These are phyloP conservation scores for Lagria hirta DNA, from an alignment of 2,888 invertebrate genomes.

Conservation along the genomic window DNA sequence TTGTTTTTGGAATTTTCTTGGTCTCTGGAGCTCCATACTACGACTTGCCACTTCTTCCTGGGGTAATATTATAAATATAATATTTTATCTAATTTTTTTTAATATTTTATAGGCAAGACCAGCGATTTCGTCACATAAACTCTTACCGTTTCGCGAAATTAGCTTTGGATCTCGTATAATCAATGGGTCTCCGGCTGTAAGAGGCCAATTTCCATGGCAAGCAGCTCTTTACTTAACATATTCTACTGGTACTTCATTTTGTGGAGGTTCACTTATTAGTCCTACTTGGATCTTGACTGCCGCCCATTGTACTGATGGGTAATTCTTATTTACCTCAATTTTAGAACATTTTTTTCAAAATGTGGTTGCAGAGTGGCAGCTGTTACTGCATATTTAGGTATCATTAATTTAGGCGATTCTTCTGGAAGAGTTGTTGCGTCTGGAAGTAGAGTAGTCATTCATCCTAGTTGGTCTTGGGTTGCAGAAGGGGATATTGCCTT, in stretches of 20 bases:
- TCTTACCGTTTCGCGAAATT: slow-evolving; percentile 8
- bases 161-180: slow-evolving; percentile 8
- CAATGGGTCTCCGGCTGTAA: slow-evolving; percentile 2
- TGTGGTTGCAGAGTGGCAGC: slow-evolving; percentile 5
- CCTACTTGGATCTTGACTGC: slow-evolving; percentile 2
- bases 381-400: slow-evolving; percentile 6
- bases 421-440: slow-evolving; percentile 1
- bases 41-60: too few relatives aligned
- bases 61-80: too few relatives aligned
- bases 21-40: too few relatives aligned
- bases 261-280: slow-evolving; percentile 11
- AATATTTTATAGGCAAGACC: slow-evolving; percentile 6
- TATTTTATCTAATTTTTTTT: too few relatives aligned
- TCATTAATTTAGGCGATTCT: slow-evolving; percentile 1
- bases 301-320: slow-evolving; percentile 4
- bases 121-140: background rate
- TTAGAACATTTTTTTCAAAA: background rate
- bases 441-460: slow-evolving; percentile 6
- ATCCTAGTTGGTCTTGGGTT: slow-evolving; percentile 7
- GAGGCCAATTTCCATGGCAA: slow-evolving; percentile 7
- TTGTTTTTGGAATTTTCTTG: too few relatives aligned
- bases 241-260: background rate
- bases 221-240: slow-evolving; percentile 2
- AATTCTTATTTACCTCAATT: background rate
- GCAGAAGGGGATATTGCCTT: slow-evolving; percentile 16